These are phyloP conservation scores for Troides aeacus DNA, from an alignment of 2,888 invertebrate genomes.

Conservation along the genomic window DNA sequence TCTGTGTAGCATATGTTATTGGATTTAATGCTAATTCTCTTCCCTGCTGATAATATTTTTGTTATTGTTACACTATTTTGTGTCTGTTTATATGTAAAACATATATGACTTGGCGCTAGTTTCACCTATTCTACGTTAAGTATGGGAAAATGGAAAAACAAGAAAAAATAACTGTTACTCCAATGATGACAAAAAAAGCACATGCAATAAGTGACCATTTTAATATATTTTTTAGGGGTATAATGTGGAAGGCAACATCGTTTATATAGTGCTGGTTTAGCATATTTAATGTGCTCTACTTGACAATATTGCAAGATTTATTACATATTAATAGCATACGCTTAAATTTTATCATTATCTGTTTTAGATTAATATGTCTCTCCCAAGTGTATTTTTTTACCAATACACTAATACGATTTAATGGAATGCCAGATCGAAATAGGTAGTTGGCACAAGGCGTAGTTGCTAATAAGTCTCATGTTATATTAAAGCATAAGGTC, in stretches of 20 bases:
- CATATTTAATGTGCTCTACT: conserved; percentile 24
- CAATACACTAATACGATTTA: conserved; percentile 26
- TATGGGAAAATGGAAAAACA: not conserved
- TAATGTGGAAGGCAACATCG: not conserved
- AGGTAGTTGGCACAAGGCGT: conserved; percentile 28
- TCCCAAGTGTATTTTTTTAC: conserved; percentile 31
- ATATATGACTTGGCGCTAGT: too few relatives aligned
- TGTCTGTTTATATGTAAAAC: too few relatives aligned
- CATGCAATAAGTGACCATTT: too few relatives aligned
- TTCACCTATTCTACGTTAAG: too few relatives aligned
- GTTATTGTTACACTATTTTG: too few relatives aligned
- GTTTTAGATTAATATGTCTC: conserved; percentile 27
- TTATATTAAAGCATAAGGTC: conserved; percentile 46
- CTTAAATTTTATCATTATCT: conserved; percentile 24
- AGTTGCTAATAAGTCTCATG: conserved; percentile 30
- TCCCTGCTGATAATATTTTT: too few relatives aligned
- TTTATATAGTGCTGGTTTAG: not conserved
- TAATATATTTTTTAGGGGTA: too few relatives aligned
- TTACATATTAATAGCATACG: conserved; percentile 21
- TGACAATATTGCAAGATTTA: conserved; percentile 18
- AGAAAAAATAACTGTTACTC: not conserved
- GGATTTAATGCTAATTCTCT: too few relatives aligned
- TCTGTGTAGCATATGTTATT: too few relatives aligned
- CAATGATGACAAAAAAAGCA: too few relatives aligned
- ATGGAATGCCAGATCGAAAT: conserved; percentile 23